Evolutionary conservation across 2,113 vertebrate species (phyloP), one percentile per base, ranked within the genome.

Genomic region (Ictalurus furcatus): DNA sequence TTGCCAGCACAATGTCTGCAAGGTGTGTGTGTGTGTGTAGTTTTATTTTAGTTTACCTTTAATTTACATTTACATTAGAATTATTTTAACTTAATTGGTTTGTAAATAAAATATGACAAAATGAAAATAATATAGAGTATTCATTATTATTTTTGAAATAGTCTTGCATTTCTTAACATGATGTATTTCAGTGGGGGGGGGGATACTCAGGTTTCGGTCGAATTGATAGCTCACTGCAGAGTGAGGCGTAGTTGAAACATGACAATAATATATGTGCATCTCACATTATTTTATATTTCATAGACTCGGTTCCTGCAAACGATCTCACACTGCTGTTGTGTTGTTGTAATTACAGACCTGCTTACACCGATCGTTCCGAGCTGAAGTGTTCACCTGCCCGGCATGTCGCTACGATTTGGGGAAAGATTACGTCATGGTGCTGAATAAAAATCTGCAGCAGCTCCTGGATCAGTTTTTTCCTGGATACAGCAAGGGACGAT

Each of bases 401-500:
- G 98, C 98, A 92, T 99, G 98, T 93, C 97, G 98, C 71, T 96
- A 97, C 67, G 98, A 99, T 95, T 94, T 99, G 93, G 98, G 98
- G 86, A 97, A 98, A 92, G 96, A 98, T 92, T 99, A 98, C 93
- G 87, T 92, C 93, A 99, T 99, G 98, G 94, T 94, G 94, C 97
- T 97, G 90, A 99, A 99, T 95, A 97, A 97, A 95, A 96, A 95
- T 89, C 97, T 99, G 54, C 98, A 99, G 96, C 94, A 96, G 89
- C 96, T 99, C 82, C 97, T 99, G 86, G 98, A 99, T 93, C 98
- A 99, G 95, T 99, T 99, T 96, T 99, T 98, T 92, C 98, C 98
- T 65, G 98, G 98, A 90, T 99, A 99, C 95, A 99, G 97, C 95
- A 99, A 99, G 95, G 98, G 98, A 92, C 98, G 98, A 96, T 99